Percentiles rank a stretch among this genome's conserved stretches.
phyloP scores from a whole-genome alignment of 2,888 invertebrate species.

The Melieria crassipennis region DNA sequence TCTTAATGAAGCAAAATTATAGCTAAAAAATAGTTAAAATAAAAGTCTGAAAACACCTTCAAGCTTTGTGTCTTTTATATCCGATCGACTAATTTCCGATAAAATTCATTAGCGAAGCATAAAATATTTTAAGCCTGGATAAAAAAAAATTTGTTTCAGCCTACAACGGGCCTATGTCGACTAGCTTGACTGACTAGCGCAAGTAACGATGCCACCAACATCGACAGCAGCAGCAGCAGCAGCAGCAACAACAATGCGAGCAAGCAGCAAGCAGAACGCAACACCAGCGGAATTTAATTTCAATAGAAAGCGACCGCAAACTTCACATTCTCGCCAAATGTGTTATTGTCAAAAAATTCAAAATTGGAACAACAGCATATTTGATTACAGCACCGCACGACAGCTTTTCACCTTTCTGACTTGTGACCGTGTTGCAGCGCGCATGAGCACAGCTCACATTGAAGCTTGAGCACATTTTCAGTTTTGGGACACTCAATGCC shows the following conservation, averaged over 20 bases:
- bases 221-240: slow-evolving; percentile 3
- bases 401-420: background rate
- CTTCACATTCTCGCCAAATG: background rate
- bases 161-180: no score
- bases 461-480: background rate
- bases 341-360: background rate
- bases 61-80: no score
- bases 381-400: background rate
- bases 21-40: no score
- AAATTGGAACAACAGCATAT: background rate
- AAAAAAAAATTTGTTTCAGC: no score
- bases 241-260: slow-evolving; percentile 20
- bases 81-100: no score
- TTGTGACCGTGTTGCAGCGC: background rate
- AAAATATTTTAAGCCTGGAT: no score
- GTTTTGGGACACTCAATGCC: background rate
- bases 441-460: background rate
- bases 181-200: background rate
- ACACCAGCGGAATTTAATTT: slow-evolving; percentile 27
- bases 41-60: no score
- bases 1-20: no score
- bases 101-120: no score
- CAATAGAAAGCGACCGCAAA: slow-evolving; percentile 30
- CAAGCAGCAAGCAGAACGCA: slow-evolving; percentile 23
- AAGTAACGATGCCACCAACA: slow-evolving; percentile 8